phyloP scores from a whole-genome alignment of 2,888 invertebrate genomes.

The Chloromyia formosa region DNA sequence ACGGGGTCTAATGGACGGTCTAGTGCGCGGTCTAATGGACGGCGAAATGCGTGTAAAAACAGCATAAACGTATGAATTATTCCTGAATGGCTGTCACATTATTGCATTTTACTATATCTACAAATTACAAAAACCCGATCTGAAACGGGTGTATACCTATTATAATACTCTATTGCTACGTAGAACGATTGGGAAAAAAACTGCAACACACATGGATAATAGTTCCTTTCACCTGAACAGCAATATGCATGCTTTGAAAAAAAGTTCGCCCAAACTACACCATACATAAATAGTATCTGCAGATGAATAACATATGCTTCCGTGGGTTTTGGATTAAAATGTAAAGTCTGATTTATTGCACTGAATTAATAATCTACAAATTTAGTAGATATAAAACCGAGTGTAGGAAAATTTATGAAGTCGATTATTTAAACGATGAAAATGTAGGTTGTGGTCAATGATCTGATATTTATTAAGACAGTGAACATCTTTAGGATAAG shows the following conservation, averaged over 20 bases:
- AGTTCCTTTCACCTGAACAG: neutral
- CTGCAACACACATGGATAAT: neutral
- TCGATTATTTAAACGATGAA: neutral
- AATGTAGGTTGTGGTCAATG: conserved; percentile 30
- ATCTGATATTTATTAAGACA: conserved; percentile 4
- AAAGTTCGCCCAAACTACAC: neutral
- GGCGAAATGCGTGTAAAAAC: neutral
- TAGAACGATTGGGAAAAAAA: neutral
- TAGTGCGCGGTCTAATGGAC: no score
- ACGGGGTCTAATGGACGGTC: no score
- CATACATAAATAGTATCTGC: neutral
- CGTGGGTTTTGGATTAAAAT: conserved; percentile 28
- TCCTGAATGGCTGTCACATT: neutral
- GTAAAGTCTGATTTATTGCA: conserved; percentile 26
- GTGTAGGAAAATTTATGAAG: conserved; percentile 19
- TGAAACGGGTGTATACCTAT: neutral
- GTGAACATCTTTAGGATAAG: no score
- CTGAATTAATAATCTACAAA: conserved; percentile 30
- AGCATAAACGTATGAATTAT: neutral
- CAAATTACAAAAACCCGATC: neutral
- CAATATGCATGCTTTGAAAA: neutral
- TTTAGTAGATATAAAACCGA: conserved; percentile 6
- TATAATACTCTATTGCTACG: no score
- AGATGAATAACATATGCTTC: conserved; percentile 38
- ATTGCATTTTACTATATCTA: neutral